Base-by-base conservation (phyloP, 2,113 vertebrate genomes). In the Cryptomyrus ogoouensis region DNA sequence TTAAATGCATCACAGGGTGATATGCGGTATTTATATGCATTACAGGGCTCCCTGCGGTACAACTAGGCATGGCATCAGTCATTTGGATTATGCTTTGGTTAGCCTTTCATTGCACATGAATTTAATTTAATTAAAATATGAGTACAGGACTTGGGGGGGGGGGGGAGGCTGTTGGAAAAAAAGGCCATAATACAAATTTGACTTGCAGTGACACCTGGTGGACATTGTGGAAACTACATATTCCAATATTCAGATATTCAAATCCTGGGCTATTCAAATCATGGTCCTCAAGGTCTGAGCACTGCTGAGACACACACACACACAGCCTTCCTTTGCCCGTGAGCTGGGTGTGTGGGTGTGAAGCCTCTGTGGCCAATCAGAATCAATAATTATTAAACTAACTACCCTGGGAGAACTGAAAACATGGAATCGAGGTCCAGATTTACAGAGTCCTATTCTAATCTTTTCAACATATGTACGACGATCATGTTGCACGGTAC, bases 171-270 rank as follows among this genome's bases (percentile, higher is more conserved):
- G 46, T 46, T 46, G 46, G 44, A 13, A 6, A 66, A 9, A 42
- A 19, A 77, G 74, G 15, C 5, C 5, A 39, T 88, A 70, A 21
- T 47, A 56, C 70, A 80, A 39, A 17, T 31, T 46, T 93, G 91
- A 42, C 88, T 93, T 92, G 89, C 91, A 95, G 94, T 94, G 95
- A 93, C 95, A 93, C 92, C 95, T 91, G 93, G 95, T 96, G 96
- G 95, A 7, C 46, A 90, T 77, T 77, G 19, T 42, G 4, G 15
- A 39, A 70, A 42, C 12, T 42, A 77, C 15, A 39, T 7, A 77
- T 77, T 56, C 19, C 17, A 53, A 53, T 53, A 53, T 19, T 53
- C 19, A 53, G 52, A 53, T 17, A 52, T 52, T 52, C 3, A 17
- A 52, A 52, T 17, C 13, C 13, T 17, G 50, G 50, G 50, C 50